Percentiles rank a stretch among this genome's conserved stretches.
These are phyloP conservation scores for Ceyx margarethae DNA, from an alignment of 2,113 vertebrate species.

Conservation along the genomic window DNA sequence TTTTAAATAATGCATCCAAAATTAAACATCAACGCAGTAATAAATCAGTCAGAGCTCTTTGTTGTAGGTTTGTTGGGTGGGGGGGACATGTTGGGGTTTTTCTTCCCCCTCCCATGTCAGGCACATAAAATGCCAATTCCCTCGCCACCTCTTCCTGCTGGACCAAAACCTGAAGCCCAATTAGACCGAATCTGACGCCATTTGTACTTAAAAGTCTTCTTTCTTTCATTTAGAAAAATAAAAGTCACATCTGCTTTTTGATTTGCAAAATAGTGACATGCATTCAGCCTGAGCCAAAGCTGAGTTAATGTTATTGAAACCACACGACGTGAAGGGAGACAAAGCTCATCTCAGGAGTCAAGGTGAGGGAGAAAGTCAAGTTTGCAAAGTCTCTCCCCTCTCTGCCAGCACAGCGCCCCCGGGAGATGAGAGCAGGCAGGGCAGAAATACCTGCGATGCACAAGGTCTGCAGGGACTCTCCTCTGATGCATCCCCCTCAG, in stretches of 20 bases:
- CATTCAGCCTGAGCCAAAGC: slow-evolving; percentile 18
- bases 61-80: slow-evolving; percentile 8
- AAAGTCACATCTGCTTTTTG: slow-evolving; percentile 36
- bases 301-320: slow-evolving; percentile 51
- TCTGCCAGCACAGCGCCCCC: rapidly evolving
- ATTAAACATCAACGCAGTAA: slow-evolving; percentile 70
- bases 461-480: neutral
- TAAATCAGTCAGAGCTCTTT: slow-evolving; percentile 69
- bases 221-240: slow-evolving; percentile 38
- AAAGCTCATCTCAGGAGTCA: slow-evolving; percentile 27
- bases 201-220: slow-evolving; percentile 34
- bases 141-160: neutral
- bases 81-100: neutral
- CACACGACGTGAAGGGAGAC: slow-evolving; percentile 32
- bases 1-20: slow-evolving; percentile 73
- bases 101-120: neutral
- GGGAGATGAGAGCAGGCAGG: neutral
- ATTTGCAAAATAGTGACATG: slow-evolving; percentile 43
- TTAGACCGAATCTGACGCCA: neutral
- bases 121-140: slow-evolving; percentile 41
- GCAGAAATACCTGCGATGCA: neutral
- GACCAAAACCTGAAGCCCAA: neutral
- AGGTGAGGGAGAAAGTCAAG: slow-evolving; percentile 55
- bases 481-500: neutral
- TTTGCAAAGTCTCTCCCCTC: neutral